A percentile compares a stretch with the other conserved stretches of the same genome.
Evolutionary conservation across 2,797 vertebrate genomes (phyloP).

Genomic region (Molothrus ater): DNA sequence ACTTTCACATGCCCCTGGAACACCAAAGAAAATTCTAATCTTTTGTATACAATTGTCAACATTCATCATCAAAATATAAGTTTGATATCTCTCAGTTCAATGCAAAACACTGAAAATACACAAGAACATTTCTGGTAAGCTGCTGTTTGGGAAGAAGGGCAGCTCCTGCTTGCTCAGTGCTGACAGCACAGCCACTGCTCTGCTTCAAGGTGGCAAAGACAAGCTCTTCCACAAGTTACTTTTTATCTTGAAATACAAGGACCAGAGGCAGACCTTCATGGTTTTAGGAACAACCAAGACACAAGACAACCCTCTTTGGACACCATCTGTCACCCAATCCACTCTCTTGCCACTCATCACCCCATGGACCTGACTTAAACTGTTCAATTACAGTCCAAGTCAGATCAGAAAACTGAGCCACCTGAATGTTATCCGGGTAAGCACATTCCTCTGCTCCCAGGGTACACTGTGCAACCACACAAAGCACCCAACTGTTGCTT

Average conservation of each 20-base stretch:
- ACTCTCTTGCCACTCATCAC: neutral
- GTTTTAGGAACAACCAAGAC: neutral
- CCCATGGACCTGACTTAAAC: neutral
- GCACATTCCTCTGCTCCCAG: neutral
- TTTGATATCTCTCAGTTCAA: neutral
- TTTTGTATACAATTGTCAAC: neutral
- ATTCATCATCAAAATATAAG: neutral
- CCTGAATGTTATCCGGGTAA: neutral
- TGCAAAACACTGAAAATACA: neutral
- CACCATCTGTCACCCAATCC: neutral
- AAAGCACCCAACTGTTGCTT: neutral
- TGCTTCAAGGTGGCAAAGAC: neutral
- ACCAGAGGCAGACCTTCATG: neutral
- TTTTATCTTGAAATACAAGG: neutral
- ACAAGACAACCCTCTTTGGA: neutral
- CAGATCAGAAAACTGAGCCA: neutral
- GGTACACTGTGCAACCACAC: neutral
- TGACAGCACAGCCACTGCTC: neutral
- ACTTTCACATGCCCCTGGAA: constrained; percentile 96
- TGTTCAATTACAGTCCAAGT: neutral
- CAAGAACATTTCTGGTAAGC: neutral
- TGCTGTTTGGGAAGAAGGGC: neutral
- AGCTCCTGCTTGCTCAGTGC: neutral
- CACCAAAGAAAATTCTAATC: neutral
- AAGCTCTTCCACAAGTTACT: neutral